These are phyloP conservation scores for Menidia menidia DNA, from an alignment of 2,797 vertebrate species.

Conservation along the genomic window DNA sequence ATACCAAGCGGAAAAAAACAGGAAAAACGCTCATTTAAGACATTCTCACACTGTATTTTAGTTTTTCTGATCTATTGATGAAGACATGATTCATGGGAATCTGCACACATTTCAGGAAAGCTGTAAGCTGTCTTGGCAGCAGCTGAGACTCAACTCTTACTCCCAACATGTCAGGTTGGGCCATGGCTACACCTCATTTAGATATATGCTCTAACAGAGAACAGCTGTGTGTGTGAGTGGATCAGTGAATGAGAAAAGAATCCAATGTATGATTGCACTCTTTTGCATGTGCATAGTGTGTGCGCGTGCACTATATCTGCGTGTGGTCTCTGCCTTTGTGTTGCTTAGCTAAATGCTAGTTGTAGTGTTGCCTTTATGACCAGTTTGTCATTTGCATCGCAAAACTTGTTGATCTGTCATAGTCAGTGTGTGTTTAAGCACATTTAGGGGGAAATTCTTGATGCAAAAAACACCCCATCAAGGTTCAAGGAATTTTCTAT, in stretches of 20 bases:
- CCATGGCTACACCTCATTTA: conserved; percentile 72
- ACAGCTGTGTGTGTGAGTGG: conserved; percentile 40
- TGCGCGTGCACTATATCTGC: conserved; percentile 19
- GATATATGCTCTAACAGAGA: conserved; percentile 59
- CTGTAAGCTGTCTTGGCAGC: conserved; percentile 63
- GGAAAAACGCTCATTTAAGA: conserved; percentile 64
- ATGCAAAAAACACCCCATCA: background rate
- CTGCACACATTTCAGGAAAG: conserved; percentile 51
- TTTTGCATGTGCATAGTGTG: conserved; percentile 28
- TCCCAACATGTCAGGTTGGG: conserved; percentile 63
- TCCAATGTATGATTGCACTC: conserved; percentile 3
- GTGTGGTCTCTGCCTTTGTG: conserved; percentile 65
- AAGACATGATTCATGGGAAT: conserved; percentile 61
- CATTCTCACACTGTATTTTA: conserved; percentile 57
- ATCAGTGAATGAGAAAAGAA: too few species aligned
- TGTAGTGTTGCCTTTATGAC: conserved; percentile 69
- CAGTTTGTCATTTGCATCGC: conserved; percentile 65
- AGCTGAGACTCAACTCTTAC: conserved; percentile 48
- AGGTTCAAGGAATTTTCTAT: too few species aligned
- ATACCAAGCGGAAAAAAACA: conserved; percentile 28
- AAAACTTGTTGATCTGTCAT: conserved; percentile 37
- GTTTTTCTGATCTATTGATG: conserved; percentile 54
- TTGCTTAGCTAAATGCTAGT: conserved; percentile 53
- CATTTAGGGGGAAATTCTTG: conserved; percentile 15
- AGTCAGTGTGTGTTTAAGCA: conserved; percentile 40